These are phyloP conservation scores for Sitobion miscanthi DNA, from an alignment of 1,140 invertebrate genomes.

Conservation along the genomic window DNA sequence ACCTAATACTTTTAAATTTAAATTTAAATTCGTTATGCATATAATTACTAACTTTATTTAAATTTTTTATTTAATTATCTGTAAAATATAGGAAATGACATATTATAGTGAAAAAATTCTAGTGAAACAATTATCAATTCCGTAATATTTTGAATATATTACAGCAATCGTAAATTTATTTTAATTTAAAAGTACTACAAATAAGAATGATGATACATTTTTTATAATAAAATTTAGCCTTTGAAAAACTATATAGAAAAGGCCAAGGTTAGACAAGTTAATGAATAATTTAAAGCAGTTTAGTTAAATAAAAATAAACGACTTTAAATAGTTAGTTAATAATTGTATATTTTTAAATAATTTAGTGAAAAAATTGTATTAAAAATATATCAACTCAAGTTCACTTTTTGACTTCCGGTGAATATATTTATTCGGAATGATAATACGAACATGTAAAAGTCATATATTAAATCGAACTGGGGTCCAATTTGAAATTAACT, in stretches of 20 bases:
- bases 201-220: neutral
- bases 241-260: neutral
- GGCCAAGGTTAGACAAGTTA: neutral
- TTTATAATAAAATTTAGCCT: neutral
- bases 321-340: neutral
- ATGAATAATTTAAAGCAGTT: neutral
- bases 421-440: neutral
- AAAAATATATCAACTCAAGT: neutral
- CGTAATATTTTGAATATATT: neutral
- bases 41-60: no score
- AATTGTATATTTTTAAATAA: constrained; percentile 12
- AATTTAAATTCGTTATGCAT: neutral
- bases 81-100: neutral
- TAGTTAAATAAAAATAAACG: neutral
- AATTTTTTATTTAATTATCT: neutral
- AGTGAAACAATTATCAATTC: neutral
- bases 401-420: neutral
- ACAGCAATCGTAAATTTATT: neutral
- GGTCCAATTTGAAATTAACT: neutral
- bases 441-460: neutral
- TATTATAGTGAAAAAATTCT: neutral
- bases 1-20: neutral
- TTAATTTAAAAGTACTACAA: neutral
- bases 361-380: neutral
- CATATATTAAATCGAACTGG: neutral